Percentiles rank a stretch among this genome's conserved stretches.
Evolutionary conservation across 2,888 invertebrate species (phyloP).

Genomic region (Lottia gigantea): DNA sequence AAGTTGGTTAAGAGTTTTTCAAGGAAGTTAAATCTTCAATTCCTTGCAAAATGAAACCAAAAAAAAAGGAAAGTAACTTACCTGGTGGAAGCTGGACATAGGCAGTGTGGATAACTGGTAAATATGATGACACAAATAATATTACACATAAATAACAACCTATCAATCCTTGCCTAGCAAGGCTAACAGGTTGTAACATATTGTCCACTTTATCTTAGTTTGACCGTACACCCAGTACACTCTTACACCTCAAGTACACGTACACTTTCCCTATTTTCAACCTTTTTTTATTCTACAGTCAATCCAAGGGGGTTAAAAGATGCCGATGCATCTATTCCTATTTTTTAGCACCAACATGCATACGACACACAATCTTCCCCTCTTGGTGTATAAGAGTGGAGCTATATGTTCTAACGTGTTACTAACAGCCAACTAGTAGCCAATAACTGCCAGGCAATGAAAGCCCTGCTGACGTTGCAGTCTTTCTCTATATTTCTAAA

Average conservation of each 20-base stretch:
- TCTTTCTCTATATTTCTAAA: slow-evolving; percentile 2
- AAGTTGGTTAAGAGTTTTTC: too few species aligned
- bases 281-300: background rate
- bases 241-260: background rate
- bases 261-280: background rate
- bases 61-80: background rate
- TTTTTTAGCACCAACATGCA: background rate
- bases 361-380: background rate
- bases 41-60: background rate
- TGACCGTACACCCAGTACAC: background rate
- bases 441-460: background rate
- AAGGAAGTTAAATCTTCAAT: too few species aligned
- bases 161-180: slow-evolving; percentile 6
- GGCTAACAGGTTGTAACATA: slow-evolving; percentile 10
- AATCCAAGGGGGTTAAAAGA: background rate
- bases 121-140: background rate
- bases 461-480: slow-evolving; percentile 7
- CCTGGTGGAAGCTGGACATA: background rate
- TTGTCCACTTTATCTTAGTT: background rate
- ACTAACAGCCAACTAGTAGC: background rate
- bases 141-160: background rate
- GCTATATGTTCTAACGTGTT: background rate
- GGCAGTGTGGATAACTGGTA: slow-evolving; percentile 8
- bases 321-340: slow-evolving; percentile 3
- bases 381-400: background rate